Evolutionary conservation across 2,797 vertebrate genomes (phyloP).

Genomic region (Hypotaenidia philippensis): DNA sequence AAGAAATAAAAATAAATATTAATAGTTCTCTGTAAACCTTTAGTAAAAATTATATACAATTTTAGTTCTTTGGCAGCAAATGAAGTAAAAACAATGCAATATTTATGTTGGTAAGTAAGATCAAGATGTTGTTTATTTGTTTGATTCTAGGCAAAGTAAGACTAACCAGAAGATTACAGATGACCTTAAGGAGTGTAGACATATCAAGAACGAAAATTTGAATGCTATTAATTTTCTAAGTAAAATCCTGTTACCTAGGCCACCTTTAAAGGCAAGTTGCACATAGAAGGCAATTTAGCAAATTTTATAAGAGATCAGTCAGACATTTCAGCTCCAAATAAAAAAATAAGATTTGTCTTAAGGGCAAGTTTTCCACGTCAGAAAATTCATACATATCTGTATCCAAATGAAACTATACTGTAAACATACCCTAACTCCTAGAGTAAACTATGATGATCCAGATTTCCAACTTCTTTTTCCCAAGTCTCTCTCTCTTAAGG

Average conservation of each 20-base stretch:
- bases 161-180: neutral
- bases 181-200: neutral
- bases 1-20: neutral
- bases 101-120: conserved; percentile 33
- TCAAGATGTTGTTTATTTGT: neutral
- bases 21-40: neutral
- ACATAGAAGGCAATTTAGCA: neutral
- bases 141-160: neutral
- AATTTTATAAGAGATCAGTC: neutral
- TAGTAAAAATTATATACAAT: neutral
- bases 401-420: neutral
- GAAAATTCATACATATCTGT: neutral
- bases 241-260: neutral
- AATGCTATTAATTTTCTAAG: neutral
- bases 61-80: neutral
- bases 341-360: neutral
- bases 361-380: neutral
- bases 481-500: neutral
- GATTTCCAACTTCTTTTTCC: neutral
- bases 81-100: neutral
- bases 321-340: neutral
- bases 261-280: neutral
- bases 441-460: neutral
- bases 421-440: neutral
- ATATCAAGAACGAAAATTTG: neutral